Conservation (phyloP, 2,797 vertebrate genomes). For the Taeniopygia guttata region DNA sequence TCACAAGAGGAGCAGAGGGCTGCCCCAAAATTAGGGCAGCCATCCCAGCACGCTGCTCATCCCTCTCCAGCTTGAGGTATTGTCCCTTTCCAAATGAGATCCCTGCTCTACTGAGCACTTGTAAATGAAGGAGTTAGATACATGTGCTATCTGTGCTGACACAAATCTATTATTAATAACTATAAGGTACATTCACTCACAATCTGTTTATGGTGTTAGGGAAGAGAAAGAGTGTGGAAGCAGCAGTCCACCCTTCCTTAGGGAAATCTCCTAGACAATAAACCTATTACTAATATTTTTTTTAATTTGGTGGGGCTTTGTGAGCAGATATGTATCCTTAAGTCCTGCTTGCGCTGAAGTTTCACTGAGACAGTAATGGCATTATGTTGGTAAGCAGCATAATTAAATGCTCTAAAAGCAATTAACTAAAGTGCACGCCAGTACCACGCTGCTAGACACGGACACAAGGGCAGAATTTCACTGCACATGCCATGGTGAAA, state of each 20-base stretch:
- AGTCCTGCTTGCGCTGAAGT: not conserved
- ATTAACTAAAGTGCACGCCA: not conserved
- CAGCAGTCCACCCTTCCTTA: not conserved
- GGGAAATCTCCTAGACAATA: constrained; percentile 18
- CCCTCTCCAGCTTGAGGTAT: not conserved
- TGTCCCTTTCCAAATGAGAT: not conserved
- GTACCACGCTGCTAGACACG: not conserved
- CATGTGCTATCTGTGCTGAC: not conserved
- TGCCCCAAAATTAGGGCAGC: not conserved
- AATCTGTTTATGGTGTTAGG: not conserved
- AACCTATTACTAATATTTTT: not conserved
- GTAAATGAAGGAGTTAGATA: not conserved
- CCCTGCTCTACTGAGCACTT: not conserved
- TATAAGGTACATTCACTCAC: not conserved
- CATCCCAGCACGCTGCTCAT: not conserved
- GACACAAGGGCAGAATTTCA: not conserved
- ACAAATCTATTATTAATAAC: not conserved
- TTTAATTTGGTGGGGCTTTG: constrained; percentile 1
- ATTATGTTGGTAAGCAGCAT: not conserved
- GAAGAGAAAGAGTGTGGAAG: not conserved
- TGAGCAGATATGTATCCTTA: not conserved
- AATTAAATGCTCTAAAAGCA: constrained; percentile 1
- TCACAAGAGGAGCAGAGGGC: not conserved
- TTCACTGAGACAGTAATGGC: not conserved
- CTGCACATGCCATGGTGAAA: not conserved